Conservation (phyloP, 1,140 invertebrate genomes). For the Plectus sambesii region DNA sequence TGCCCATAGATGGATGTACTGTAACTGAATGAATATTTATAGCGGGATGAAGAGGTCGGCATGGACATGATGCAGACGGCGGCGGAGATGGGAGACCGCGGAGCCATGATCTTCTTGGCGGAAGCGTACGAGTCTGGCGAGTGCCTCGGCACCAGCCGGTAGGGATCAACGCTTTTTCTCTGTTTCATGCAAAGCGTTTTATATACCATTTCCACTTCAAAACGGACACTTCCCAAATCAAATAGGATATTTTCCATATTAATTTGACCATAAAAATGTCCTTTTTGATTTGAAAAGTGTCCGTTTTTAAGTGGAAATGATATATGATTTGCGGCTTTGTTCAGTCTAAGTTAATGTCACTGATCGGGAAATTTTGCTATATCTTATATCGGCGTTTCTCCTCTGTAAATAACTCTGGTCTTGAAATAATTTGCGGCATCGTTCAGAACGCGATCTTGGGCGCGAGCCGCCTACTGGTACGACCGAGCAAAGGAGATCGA, state of each 20-base stretch:
- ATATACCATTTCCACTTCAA: too few relatives aligned
- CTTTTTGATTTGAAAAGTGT: too few relatives aligned
- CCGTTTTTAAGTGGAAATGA: too few relatives aligned
- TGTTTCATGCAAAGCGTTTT: too few relatives aligned
- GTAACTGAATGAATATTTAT: too few relatives aligned
- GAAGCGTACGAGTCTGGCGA: constrained; percentile 52
- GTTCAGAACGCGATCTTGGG: constrained; percentile 31
- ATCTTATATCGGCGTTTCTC: background rate
- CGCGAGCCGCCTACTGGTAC: constrained; percentile 50
- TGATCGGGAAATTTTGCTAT: too few relatives aligned
- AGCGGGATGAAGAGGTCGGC: constrained; percentile 46
- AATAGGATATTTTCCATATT: too few relatives aligned
- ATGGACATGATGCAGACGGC: constrained; percentile 50
- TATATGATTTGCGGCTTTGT: too few relatives aligned
- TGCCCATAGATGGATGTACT: too few relatives aligned
- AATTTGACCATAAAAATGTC: background rate
- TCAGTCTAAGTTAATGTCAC: too few relatives aligned
- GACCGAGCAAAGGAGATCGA: constrained; percentile 46
- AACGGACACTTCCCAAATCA: too few relatives aligned
- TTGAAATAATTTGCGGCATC: constrained; percentile 1
- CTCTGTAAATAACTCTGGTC: background rate
- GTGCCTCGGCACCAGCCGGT: background rate
- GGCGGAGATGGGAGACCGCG: constrained; percentile 51
- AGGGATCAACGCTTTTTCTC: constrained; percentile 1
- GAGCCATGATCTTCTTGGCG: constrained; percentile 52